phyloP scores from a whole-genome alignment of 1,140 invertebrate species.

The Vollenhovia emeryi region DNA sequence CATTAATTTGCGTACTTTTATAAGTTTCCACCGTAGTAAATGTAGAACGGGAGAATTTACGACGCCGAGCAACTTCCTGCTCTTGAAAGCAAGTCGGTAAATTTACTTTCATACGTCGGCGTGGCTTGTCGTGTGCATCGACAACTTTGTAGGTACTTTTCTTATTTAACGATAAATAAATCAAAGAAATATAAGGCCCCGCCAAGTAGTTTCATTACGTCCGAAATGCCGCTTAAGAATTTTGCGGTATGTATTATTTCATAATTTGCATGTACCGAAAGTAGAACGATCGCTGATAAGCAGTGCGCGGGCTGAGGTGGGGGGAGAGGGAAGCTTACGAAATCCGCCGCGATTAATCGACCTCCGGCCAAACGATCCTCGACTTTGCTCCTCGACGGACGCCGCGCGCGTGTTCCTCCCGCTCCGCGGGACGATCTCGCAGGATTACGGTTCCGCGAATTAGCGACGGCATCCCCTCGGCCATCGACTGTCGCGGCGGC shows the following conservation, averaged over 20 bases:
- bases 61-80: slow-evolving; percentile 39
- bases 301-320: too few relatives aligned
- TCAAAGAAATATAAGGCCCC: slow-evolving; percentile 24
- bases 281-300: not conserved
- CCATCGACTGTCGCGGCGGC: not conserved
- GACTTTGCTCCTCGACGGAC: not conserved
- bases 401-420: not conserved
- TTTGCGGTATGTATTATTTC: too few relatives aligned
- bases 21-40: slow-evolving; percentile 50
- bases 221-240: not conserved
- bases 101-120: slow-evolving; percentile 50
- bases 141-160: slow-evolving; percentile 50
- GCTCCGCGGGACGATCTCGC: not conserved
- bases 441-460: not conserved
- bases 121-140: slow-evolving; percentile 46
- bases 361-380: not conserved
- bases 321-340: too few relatives aligned
- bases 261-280: not conserved
- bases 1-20: slow-evolving; percentile 56
- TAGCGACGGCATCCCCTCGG: not conserved
- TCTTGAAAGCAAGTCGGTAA: slow-evolving; percentile 52
- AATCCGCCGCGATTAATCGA: not conserved
- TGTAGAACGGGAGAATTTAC: slow-evolving; percentile 47
- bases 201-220: slow-evolving; percentile 28
- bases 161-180: slow-evolving; percentile 55